Conservation (phyloP, 2,113 vertebrate genomes). For the Chaenocephalus aceratus region DNA sequence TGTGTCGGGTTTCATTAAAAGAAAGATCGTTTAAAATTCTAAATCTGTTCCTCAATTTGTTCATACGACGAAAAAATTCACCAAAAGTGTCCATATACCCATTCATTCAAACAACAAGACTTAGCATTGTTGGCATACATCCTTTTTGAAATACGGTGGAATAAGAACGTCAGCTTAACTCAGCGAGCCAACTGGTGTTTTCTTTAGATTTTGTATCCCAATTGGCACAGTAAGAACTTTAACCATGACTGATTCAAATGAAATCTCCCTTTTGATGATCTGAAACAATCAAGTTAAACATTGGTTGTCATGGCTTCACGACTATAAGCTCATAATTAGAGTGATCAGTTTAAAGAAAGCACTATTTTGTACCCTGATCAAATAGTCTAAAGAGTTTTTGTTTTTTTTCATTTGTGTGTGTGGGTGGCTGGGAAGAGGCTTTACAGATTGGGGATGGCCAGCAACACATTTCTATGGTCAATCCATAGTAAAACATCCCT, state of each 20-base stretch:
- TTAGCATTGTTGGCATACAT: not conserved
- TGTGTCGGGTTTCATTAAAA: not conserved
- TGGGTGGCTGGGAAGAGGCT: conserved; percentile 24
- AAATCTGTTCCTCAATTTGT: not conserved
- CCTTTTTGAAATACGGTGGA: not conserved
- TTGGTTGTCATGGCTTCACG: conserved; percentile 76
- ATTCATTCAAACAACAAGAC: not conserved
- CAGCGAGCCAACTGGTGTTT: conserved; percentile 33
- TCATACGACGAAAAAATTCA: not conserved
- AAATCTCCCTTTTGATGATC: conserved; percentile 49
- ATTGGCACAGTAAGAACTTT: conserved; percentile 50
- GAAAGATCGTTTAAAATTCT: not conserved
- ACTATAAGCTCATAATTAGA: conserved; percentile 64
- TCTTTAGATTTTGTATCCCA: conserved; percentile 58
- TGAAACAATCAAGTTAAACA: conserved; percentile 65
- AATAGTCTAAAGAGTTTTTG: conserved; percentile 45
- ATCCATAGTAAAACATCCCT: conserved; percentile 62
- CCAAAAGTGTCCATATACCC: not conserved
- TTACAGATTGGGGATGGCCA: conserved; percentile 56
- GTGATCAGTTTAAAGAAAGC: conserved; percentile 73
- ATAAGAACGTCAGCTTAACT: not conserved
- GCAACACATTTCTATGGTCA: conserved; percentile 55
- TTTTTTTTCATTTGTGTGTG: not conserved
- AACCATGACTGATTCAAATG: conserved; percentile 58
- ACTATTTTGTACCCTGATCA: conserved; percentile 51